Conservation (phyloP, 1,140 invertebrate species). For the Capitella teleta region DNA sequence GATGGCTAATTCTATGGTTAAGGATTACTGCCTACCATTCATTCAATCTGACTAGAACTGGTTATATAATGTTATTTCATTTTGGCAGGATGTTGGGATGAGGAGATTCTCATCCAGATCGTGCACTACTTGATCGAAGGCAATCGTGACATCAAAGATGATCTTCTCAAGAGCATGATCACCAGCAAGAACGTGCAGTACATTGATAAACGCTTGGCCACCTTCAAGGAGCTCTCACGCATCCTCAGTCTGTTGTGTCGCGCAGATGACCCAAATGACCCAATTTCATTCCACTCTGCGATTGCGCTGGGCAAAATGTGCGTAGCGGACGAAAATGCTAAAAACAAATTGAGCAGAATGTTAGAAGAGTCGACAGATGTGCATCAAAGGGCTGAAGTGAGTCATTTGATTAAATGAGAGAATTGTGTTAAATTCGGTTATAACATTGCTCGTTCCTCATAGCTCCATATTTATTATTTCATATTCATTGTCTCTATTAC, state of each 20-base stretch:
- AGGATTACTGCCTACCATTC: no score
- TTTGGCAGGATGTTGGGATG: conserved; percentile 32
- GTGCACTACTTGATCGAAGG: conserved; percentile 29
- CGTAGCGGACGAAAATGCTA: conserved; percentile 29
- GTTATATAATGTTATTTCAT: no score
- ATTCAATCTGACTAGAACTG: no score
- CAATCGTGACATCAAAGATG: conserved; percentile 27
- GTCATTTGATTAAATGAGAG: no score
- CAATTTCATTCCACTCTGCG: conserved; percentile 28
- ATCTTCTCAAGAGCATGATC: conserved; percentile 29
- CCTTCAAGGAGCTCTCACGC: conserved; percentile 21
- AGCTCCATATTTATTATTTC: no score
- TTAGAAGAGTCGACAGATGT: conserved; percentile 21
- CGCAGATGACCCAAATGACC: conserved; percentile 22
- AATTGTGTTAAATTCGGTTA: no score
- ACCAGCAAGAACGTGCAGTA: conserved; percentile 34
- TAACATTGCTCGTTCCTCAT: no score
- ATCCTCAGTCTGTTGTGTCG: conserved; percentile 32
- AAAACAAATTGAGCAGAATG: conserved; percentile 20
- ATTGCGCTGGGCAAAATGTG: conserved; percentile 31
- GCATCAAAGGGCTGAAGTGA: conserved; percentile 29
- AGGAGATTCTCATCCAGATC: conserved; percentile 26
- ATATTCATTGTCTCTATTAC: no score
- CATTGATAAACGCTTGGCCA: conserved; percentile 28
- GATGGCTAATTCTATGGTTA: no score